Base-by-base conservation (phyloP, 2,888 invertebrate genomes). In the Cinara cedri region DNA sequence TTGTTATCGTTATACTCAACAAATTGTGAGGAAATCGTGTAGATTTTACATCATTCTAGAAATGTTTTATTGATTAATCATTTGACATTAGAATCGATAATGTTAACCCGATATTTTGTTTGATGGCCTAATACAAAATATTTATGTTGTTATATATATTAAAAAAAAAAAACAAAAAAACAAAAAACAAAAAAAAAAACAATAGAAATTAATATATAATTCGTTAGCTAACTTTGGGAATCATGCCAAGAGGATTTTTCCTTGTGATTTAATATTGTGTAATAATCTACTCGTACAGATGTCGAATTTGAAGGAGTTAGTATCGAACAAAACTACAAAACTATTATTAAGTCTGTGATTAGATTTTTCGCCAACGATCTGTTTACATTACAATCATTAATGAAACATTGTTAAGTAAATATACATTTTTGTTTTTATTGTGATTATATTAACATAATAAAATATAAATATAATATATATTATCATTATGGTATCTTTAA, bases 301-400 rank as follows among this genome's bases (percentile, higher is more conserved):
- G 63, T 74, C 63, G 10, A 51, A 65, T 65, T 65, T 54, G 74
- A 74, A 65, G 54, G 74, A 74, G 74, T 74, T 54, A 65, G 63
- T 74, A 74, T 74, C 42, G 44, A 65, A 34, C 34, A 34, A 34
- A 34, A 34, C 34, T 34, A 34, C 34, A 34, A 72, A 65, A 34
- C 34, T 63, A 63, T 63, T 63, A 42, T 3, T 34, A 51, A 74
- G 74, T 42, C 26, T 51, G 62, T 63, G 51, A 51, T 51, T 74
- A 74, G 63, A 74, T 54, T 2, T 51, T 70, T 54, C 54, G 26
- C 11, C 24, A 44, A 19, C 34, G 24, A 74, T n/a, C 42, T 74
- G 21, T 51, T 63, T 74, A 74, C 42, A 74, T 63, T 51, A 44
- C 63, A 74, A 65, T 65, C 63, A 65, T 34, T 62, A 46, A 72